Evolutionary conservation across 2,797 vertebrate species (phyloP).

Genomic region (Pempheris klunzingeri): DNA sequence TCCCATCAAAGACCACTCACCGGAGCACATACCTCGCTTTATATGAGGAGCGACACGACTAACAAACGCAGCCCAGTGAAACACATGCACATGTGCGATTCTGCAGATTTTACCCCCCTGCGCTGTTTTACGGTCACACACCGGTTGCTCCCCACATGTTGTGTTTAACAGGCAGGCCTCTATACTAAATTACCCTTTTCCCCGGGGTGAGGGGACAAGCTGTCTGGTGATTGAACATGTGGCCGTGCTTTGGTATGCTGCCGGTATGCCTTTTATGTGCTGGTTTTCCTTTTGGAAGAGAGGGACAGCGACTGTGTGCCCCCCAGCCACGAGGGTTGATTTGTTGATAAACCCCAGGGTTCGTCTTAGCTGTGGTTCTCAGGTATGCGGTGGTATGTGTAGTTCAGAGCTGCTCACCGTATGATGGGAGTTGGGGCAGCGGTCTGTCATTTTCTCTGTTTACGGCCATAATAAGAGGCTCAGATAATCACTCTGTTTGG

Average conservation of each 20-base stretch:
- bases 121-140: conserved; percentile 55
- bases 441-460: conserved; percentile 47
- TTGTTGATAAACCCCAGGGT: conserved; percentile 63
- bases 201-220: conserved; percentile 47
- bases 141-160: conserved; percentile 51
- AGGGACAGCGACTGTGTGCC: conserved; percentile 23
- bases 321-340: conserved; percentile 49
- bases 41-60: conserved; percentile 37
- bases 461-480: conserved; percentile 53
- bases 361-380: conserved; percentile 15
- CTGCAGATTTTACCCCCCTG: conserved; percentile 46
- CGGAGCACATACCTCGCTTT: conserved; percentile 32
- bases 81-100: conserved; percentile 32
- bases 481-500: conserved; percentile 28
- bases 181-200: conserved; percentile 52
- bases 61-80: conserved; percentile 44
- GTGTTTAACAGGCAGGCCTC: conserved; percentile 62
- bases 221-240: conserved; percentile 64
- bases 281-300: conserved; percentile 26
- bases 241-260: conserved; percentile 56
- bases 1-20: conserved; percentile 41
- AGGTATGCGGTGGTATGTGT: conserved; percentile 38
- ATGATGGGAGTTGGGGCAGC: conserved; percentile 1
- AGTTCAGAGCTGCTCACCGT: conserved; percentile 20
- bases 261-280: conserved; percentile 77